Percentiles rank a stretch among this genome's conserved stretches.
phyloP scores from a whole-genome alignment of 35 echinoderm and acorn worm species.

The Amphiura filiformis region DNA sequence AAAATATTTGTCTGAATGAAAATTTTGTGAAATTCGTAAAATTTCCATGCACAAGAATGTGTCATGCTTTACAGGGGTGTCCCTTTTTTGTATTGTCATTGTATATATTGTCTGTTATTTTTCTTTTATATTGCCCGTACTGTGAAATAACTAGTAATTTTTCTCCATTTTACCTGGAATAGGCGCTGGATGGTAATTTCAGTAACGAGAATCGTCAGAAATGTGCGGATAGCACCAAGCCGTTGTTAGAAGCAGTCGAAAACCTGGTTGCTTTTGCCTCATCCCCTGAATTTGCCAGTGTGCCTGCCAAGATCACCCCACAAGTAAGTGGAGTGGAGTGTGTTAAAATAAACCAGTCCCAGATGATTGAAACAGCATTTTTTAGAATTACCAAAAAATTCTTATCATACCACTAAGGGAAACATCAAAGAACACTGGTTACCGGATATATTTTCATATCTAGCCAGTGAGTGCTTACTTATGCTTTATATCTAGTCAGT shows the following conservation, averaged over 20 bases:
- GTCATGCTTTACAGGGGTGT: too few species aligned
- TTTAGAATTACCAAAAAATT: neutral
- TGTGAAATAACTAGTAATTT: too few species aligned
- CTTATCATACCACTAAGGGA: too few species aligned
- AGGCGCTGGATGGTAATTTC: slow-evolving; percentile 96
- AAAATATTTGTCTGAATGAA: too few species aligned
- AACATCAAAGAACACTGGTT: too few species aligned
- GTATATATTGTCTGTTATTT: too few species aligned
- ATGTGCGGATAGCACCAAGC: slow-evolving; percentile 76
- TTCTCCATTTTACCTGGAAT: neutral
- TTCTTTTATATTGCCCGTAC: too few species aligned
- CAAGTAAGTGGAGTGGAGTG: slow-evolving; percentile 47
- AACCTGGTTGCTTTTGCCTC: slow-evolving; percentile 84
- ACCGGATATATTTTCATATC: neutral
- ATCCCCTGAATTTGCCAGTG: slow-evolving; percentile 93
- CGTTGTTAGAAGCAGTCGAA: slow-evolving; percentile 88
- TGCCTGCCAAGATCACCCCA: slow-evolving; percentile 89
- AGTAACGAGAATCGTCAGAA: slow-evolving; percentile 82
- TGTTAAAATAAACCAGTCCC: neutral
- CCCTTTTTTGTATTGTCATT: too few species aligned
- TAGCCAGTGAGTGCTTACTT: too few species aligned
- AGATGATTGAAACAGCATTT: neutral
- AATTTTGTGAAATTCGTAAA: too few species aligned
- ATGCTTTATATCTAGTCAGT: too few species aligned
- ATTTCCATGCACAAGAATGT: too few species aligned